Evolutionary conservation across 2,113 vertebrate species (phyloP), one percentile per base, ranked within the genome.

Genomic region (Saguinus imperator): DNA sequence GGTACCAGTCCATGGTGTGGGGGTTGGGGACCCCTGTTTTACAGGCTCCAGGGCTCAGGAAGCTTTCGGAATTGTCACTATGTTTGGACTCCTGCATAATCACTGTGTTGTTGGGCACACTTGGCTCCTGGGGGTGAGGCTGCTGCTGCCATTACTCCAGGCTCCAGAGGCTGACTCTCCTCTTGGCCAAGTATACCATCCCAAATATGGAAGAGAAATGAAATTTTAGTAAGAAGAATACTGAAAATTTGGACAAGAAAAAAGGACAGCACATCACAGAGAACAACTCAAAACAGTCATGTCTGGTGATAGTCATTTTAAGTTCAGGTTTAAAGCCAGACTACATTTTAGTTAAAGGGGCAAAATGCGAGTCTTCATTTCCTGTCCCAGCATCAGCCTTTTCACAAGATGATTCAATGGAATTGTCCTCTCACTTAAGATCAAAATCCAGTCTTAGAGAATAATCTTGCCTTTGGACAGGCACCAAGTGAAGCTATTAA

Each of bases 121-220:
- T 58, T 27, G 55, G 4, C 20, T 37, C 79, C 20, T 48, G 0
- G 10, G 4, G n/a, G 32, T 25, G 72, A 21, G 0, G 0, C 8
- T 45, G 11, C 14, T 29, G 21, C 5, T 2, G 0, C 13, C 43
- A 0, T 4, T 14, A 14, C n/a, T 17, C 10, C 50, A 10, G 5
- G 7, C 16, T 76, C 5, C 20, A 11, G 35, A n/a, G 55, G 12
- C n/a, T 16, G 25, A 23, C n/a, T n/a, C 8, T n/a, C 11, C 8
- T 6, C 4, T 52, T 35, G 6, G 8, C 2, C 8, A 86, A 52
- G 52, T 29, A 64, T 4, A 23, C 13, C 17, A 81, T 68, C 40
- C 35, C 40, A 58, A 32, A 37, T 4, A 18, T 2, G 37, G 17
- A 64, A 6, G n/a, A 64, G 10, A 85, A 35, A 11, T 3, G 75